phyloP scores from a whole-genome alignment of 64 coral and sea anemone genomes.

The Dendrophyllia cribrosa region DNA sequence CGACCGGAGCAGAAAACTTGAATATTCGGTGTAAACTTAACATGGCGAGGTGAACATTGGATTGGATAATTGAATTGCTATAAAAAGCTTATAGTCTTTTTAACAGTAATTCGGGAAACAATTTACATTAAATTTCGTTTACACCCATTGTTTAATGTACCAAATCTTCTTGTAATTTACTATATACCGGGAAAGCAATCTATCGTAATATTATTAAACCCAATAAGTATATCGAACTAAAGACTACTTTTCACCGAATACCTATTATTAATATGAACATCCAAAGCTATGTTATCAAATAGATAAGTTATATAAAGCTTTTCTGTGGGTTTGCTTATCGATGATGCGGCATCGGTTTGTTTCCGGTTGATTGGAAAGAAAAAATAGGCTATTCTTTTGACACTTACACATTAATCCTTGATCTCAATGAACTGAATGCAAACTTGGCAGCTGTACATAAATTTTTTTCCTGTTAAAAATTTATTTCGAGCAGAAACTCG shows the following conservation, averaged over 20 bases:
- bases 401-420: background rate
- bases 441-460: constrained; percentile 9
- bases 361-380: constrained; percentile 10
- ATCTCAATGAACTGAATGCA: background rate
- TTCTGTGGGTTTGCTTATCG: background rate
- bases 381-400: constrained; percentile 35
- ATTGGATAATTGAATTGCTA: background rate
- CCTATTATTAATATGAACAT: background rate
- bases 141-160: constrained; percentile 11
- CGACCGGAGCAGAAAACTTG: background rate
- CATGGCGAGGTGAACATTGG: background rate
- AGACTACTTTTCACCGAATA: background rate
- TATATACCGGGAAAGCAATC: background rate
- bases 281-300: background rate
- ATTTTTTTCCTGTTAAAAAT: background rate
- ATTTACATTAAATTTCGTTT: constrained; percentile 11
- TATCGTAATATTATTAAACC: background rate
- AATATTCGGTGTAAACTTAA: background rate
- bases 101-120: constrained; percentile 10
- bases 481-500: background rate
- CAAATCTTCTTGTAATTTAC: constrained; percentile 43
- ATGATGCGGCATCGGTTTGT: background rate
- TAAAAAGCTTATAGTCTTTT: background rate
- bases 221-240: background rate
- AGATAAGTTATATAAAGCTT: background rate